Conservation (phyloP, 2,888 invertebrate genomes). For the Congeria kusceri region DNA sequence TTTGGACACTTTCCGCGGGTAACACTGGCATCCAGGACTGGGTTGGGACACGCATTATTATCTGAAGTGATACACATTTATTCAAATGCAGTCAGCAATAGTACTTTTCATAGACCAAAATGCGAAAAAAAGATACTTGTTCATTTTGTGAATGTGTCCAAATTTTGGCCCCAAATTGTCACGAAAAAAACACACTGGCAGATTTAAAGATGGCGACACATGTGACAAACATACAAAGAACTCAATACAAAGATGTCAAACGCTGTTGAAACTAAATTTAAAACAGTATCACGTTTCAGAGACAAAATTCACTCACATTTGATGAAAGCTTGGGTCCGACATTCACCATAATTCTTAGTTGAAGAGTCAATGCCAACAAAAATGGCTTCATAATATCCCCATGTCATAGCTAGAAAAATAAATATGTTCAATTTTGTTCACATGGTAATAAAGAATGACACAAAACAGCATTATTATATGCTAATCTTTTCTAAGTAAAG, state of each 20-base stretch:
- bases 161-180: too few species aligned
- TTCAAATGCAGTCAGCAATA: too few species aligned
- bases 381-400: conserved; percentile 18
- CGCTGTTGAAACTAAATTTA: too few species aligned
- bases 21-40: conserved; percentile 16
- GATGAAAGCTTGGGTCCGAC: conserved; percentile 55
- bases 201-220: too few species aligned
- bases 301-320: conserved; percentile 54
- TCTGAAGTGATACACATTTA: conserved; percentile 49
- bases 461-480: not conserved
- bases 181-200: too few species aligned
- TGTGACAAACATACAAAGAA: too few species aligned
- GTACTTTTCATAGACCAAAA: too few species aligned
- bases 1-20: conserved; percentile 1
- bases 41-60: conserved; percentile 37
- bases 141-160: too few species aligned
- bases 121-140: too few species aligned
- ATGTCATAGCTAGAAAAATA: conserved; percentile 15
- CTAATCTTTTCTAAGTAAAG: not conserved
- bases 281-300: too few species aligned
- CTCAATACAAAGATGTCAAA: too few species aligned
- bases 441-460: not conserved
- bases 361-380: conserved; percentile 17
- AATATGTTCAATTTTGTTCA: not conserved
- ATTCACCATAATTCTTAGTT: conserved; percentile 39